These are phyloP conservation scores for Xanthorhoe spadicearia DNA, from an alignment of 2,888 invertebrate species.

Conservation along the genomic window DNA sequence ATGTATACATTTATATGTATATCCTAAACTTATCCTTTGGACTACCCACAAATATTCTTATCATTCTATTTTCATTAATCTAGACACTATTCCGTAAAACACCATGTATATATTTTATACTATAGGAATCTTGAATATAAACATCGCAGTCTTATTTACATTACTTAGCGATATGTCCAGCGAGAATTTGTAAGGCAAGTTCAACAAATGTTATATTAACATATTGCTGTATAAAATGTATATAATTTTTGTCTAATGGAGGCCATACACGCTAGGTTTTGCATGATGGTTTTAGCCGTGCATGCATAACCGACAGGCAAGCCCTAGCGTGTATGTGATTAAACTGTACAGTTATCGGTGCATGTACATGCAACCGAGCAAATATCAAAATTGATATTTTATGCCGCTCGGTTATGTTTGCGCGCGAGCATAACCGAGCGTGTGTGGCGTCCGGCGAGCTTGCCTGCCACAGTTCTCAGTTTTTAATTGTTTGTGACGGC, in stretches of 20 bases:
- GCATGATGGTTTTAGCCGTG: too few relatives aligned
- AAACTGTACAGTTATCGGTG: too few relatives aligned
- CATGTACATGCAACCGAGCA: too few relatives aligned
- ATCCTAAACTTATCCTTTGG: neutral
- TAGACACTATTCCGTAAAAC: conserved; percentile 19
- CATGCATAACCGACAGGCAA: too few relatives aligned
- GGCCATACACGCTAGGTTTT: too few relatives aligned
- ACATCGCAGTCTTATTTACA: conserved; percentile 35
- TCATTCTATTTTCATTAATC: neutral
- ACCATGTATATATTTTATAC: conserved; percentile 4
- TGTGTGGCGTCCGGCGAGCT: too few relatives aligned
- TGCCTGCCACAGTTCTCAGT: too few relatives aligned
- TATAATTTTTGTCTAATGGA: neutral
- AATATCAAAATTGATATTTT: too few relatives aligned
- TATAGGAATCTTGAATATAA: conserved; percentile 11
- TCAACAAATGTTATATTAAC: conserved; percentile 12
- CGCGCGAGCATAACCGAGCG: too few relatives aligned
- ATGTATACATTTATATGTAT: neutral
- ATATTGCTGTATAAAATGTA: neutral
- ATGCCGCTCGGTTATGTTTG: too few relatives aligned
- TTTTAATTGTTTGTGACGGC: too few relatives aligned
- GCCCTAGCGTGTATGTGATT: too few relatives aligned
- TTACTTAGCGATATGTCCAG: conserved; percentile 31
- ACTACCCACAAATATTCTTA: neutral
- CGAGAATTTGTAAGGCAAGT: conserved; percentile 20